Base-by-base conservation (phyloP, 1,140 invertebrate genomes). In the Dendrolimus kikuchii region DNA sequence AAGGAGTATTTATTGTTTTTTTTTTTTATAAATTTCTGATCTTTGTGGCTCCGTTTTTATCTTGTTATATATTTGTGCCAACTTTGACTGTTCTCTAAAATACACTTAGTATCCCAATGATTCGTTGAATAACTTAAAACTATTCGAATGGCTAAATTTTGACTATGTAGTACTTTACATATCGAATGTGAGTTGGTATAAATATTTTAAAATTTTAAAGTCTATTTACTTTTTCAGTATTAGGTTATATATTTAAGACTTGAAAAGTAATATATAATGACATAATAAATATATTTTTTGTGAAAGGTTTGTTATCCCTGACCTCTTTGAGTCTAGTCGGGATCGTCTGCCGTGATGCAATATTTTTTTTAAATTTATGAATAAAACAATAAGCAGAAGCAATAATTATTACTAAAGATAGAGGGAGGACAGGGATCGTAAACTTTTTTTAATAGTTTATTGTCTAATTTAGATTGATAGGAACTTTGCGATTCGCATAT, bases 191-290 rank as follows among this genome's bases (percentile, higher is more conserved):
- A 67, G 75, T 77, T 74, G 68, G 74, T 78, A 71, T 76, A 68
- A 66, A 71, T 69, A 64, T 71, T 62, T 71, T 68, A 46, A 59
- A 68, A 64, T 71, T 62, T 71, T 68, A 46, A 59, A 53, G 57
- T 49, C 58, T 69, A 51, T 62, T 72, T 71, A 74, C 68, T 76
- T 77, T 78, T 81, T 81, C 77, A 81, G 80, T 81, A 83, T 83
- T 83, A 83, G 71, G 70, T 73, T 71, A 74, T 61, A 56, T 57
- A 55, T 75, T 71, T 75, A 77, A 77, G 75, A 79, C 73, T 77
- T 64, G 56, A 74, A 74, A 74, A 77, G 70, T 79, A 73, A 74
- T 77, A 68, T 74, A 66, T 69, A 59, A 50, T 68, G 65, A 66
- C 68, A 64, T 68, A 71, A 52, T 60, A 62, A 51, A 42, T 7